Evolutionary conservation across 2,888 invertebrate genomes (phyloP).

Genomic region (Diploptera punctata): DNA sequence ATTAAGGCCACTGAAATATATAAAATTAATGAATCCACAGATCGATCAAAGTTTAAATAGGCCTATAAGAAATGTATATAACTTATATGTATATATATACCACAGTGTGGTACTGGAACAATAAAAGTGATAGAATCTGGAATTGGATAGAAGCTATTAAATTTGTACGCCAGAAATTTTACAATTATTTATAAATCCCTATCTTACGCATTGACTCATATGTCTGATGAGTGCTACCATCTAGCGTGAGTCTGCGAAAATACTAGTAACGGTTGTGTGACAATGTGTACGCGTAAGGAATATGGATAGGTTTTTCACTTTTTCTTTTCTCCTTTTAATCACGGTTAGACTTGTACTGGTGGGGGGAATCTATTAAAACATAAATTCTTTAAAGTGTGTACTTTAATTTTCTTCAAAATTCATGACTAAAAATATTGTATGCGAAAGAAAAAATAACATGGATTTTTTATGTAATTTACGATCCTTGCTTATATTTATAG

Average conservation of each 20-base stretch:
- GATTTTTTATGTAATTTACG: neutral
- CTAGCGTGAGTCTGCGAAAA: neutral
- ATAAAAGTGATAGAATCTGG: too few relatives aligned
- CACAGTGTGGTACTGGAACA: too few relatives aligned
- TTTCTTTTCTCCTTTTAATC: neutral
- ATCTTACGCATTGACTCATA: too few relatives aligned
- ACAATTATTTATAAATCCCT: too few relatives aligned
- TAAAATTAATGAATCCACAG: too few relatives aligned
- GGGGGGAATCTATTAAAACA: slow-evolving; percentile 4
- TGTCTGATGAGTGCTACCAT: slow-evolving; percentile 25
- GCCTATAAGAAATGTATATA: too few relatives aligned
- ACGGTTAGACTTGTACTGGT: neutral
- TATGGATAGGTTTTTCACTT: neutral
- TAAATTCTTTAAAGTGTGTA: neutral
- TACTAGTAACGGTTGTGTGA: neutral
- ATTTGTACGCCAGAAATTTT: too few relatives aligned
- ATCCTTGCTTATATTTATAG: neutral
- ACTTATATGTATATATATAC: too few relatives aligned
- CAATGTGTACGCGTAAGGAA: neutral
- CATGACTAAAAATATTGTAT: neutral
- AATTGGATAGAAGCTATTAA: too few relatives aligned
- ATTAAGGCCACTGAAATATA: too few relatives aligned
- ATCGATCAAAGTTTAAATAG: too few relatives aligned
- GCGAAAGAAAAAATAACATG: neutral
- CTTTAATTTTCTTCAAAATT: neutral